Evolutionary conservation across 1,140 invertebrate genomes (phyloP), one percentile per base, ranked within the genome.

Genomic region (Bombus haemorrhoidalis): DNA sequence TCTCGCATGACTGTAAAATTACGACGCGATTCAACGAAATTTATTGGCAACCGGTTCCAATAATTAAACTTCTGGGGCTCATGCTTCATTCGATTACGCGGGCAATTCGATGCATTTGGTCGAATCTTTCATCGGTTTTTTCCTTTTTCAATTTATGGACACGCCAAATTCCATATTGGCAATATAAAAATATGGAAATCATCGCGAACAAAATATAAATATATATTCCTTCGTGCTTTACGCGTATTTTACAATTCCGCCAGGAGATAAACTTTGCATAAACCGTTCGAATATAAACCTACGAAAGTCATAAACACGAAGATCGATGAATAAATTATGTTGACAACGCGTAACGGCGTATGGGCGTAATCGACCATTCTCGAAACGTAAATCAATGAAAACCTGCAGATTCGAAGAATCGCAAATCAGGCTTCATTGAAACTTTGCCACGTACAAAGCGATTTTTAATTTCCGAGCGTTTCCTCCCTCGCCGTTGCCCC

Each of bases 1-100:
- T 47, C 71, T 64, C 25, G 80, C 80, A n/a, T 47, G 39, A 64
- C 37, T 64, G 69, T 28, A 22, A 74, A 74, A 82, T 74, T 57
- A 59, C n/a, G 12, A 25, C 18, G n/a, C 39, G 80, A 57, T 74
- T 47, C 3, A 8, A 22, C 18, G n/a, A 22, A 82, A 82, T 82
- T 75, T 75, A 64, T 82, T 47, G 41, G 18, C 69, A 34, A 28
- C n/a, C 37, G 28, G n/a, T 22, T 34, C 2, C 57, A 73, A 74
- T 62, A 81, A 81, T 59, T 41, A 43, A 72, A 59, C 39, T 59
- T 73, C 39, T 28, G 59, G 10, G 1, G 43, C 5, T 41, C 22
- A 10, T 34, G 22, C 15, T n/a, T 43, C 41, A 15, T 68, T 25
- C 22, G 62, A 79, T 68, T 68, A 34, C 43, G 34, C 32, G 47